Base-by-base conservation (phyloP, 1,140 invertebrate genomes). In the Globodera rostochiensis region DNA sequence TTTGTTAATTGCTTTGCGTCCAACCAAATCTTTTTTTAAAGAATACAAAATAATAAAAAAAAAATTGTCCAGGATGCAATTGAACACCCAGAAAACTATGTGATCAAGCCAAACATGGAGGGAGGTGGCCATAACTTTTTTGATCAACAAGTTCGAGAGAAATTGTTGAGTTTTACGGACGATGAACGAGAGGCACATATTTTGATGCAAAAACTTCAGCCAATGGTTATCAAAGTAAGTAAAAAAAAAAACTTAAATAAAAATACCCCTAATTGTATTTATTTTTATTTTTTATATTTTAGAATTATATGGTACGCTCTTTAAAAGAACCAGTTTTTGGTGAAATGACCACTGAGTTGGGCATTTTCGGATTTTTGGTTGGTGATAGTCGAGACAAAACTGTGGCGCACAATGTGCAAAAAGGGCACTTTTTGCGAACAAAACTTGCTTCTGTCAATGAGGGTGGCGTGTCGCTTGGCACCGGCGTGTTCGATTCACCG, bases 371-470 rank as follows among this genome's bases (percentile, higher is more conserved):
- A 1, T 64, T 11, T 3, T 6, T 64, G 57, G 4, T 64, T 11
- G 57, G 11, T 92, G 97, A 82, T 93, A 98, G 80, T 13, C 74
- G 79, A 21, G 74, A 67, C 45, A 46, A 74, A 11, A 66, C 74
- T 21, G 49, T 74, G n/a, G 47, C 64, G 15, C 74, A 84, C 6
- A 98, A 97, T 90, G 90, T 92, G 82, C 93, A 94, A 91, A 93
- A 93, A 47, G 97, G 96, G 2, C 95, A 97, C 91, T 94, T 98
- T 93, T 90, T 98, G 21, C 92, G 96, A 21, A 95, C 95, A 0
- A 98, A 98, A 91, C 88, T 93, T 0, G 92, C 93, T 4, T 93
- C 93, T 19, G 93, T 93, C 9, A 93, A 97, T 90, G 96, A 98
- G 91, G 96, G 95, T 74, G 97, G 97, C 3, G 94, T 99, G 25